These are phyloP conservation scores for Gallinago paraguaiae DNA, from an alignment of 2,113 vertebrate genomes.

Conservation along the genomic window DNA sequence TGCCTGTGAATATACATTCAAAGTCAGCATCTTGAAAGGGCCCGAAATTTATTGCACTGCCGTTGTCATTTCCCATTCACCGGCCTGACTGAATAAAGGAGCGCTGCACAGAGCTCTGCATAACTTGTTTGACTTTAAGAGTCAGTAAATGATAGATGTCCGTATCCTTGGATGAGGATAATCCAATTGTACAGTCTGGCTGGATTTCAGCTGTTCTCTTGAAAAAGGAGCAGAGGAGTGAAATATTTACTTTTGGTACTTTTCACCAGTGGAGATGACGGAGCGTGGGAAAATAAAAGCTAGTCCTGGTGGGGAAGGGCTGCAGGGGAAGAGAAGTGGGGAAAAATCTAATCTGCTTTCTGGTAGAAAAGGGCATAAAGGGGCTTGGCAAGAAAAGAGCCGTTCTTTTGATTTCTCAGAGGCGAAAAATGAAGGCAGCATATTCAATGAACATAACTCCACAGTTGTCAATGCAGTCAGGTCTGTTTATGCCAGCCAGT, in stretches of 20 bases:
- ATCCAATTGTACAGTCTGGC: conserved; percentile 32
- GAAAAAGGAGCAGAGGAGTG: background rate
- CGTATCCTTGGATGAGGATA: conserved; percentile 41
- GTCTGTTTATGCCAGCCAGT: conserved; percentile 36
- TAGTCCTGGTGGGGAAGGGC: background rate
- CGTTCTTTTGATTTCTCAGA: conserved; percentile 30
- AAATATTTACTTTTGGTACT: conserved; percentile 43
- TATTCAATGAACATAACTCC: conserved; percentile 43
- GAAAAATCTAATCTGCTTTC: conserved; percentile 11
- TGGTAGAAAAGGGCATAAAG: background rate
- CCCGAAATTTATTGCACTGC: background rate
- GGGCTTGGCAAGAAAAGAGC: conserved; percentile 23
- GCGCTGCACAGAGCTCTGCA: conserved; percentile 27
- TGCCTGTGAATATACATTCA: background rate
- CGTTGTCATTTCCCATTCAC: conserved; percentile 11
- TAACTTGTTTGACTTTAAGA: conserved; percentile 25
- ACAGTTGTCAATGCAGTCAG: conserved; percentile 8
- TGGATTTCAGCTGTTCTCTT: conserved; percentile 8
- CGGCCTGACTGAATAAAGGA: background rate
- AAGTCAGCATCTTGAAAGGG: background rate
- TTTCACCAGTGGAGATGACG: conserved; percentile 9
- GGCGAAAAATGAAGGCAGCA: conserved; percentile 35
- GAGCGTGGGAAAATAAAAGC: conserved; percentile 47
- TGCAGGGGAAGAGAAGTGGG: background rate
- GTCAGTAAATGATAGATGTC: conserved; percentile 49